These are phyloP conservation scores for Hydrotaea diabolus DNA, from an alignment of 2,888 invertebrate genomes.

Conservation along the genomic window DNA sequence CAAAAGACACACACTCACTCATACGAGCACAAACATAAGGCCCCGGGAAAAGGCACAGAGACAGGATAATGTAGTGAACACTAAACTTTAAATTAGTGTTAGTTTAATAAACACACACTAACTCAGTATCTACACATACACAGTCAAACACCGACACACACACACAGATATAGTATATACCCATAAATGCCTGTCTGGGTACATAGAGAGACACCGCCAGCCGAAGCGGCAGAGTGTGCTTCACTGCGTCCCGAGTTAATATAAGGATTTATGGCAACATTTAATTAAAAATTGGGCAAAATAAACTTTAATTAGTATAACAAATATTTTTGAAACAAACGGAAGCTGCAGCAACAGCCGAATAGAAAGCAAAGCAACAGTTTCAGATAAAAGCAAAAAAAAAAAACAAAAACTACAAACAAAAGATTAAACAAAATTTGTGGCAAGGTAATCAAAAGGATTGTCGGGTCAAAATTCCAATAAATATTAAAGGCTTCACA, in stretches of 20 bases:
- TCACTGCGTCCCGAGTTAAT: not conserved
- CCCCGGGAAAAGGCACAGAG: not conserved
- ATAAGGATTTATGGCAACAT: conserved; percentile 26
- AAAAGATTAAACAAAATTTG: too few species aligned
- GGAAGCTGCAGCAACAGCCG: too few species aligned
- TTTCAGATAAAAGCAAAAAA: not conserved
- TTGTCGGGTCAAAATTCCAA: not conserved
- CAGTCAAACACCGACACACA: not conserved
- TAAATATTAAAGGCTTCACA: not conserved
- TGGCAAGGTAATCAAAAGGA: not conserved
- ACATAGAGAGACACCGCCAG: not conserved
- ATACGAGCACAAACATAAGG: not conserved
- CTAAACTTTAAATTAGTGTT: conserved; percentile 44
- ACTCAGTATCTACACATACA: not conserved
- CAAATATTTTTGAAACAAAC: conserved; percentile 2
- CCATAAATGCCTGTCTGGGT: not conserved
- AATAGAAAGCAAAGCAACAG: not conserved
- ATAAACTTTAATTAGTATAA: conserved; percentile 26
- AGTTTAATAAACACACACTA: conserved; percentile 7
- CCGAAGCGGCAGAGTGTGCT: not conserved
- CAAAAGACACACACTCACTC: not conserved
- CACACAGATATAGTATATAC: not conserved
- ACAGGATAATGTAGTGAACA: conserved; percentile 27
- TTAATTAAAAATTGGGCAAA: conserved; percentile 30
- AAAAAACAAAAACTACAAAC: not conserved